These are phyloP conservation scores for Athrips mouffetella DNA, from an alignment of 2,888 invertebrate genomes.

Conservation along the genomic window DNA sequence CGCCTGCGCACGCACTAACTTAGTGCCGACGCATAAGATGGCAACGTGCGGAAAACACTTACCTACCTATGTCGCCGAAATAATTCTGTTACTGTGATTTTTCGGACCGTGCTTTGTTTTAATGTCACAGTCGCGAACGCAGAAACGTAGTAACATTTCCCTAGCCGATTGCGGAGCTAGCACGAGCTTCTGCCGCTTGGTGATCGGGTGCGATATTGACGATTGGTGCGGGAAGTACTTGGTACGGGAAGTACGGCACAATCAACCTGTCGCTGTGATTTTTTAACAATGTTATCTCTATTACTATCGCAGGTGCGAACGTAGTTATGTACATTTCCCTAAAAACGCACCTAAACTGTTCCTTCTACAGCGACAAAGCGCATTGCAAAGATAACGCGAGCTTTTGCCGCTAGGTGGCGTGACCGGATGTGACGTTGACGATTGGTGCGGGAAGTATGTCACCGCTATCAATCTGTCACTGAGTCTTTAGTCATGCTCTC, in stretches of 20 bases:
- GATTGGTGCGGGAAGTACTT: slow-evolving; percentile 35
- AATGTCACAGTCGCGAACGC: no score
- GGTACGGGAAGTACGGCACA: no score
- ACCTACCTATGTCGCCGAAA: no score
- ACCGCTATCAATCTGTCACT: slow-evolving; percentile 88
- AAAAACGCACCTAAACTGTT: no score
- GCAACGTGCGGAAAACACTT: no score
- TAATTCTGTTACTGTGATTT: no score
- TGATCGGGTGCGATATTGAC: slow-evolving; percentile 33
- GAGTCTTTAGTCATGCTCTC: slow-evolving; percentile 39
- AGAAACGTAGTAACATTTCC: no score
- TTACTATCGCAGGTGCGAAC: no score
- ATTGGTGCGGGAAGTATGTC: slow-evolving; percentile 49
- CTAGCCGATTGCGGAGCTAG: slow-evolving; percentile 60
- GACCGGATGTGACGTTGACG: slow-evolving; percentile 28
- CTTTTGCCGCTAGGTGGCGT: slow-evolving; percentile 63
- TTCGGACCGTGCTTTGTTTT: no score
- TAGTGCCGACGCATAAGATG: no score
- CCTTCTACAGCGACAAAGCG: slow-evolving; percentile 49
- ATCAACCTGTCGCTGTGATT: slow-evolving; percentile 90
- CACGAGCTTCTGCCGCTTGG: slow-evolving; percentile 63
- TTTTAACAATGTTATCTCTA: no score
- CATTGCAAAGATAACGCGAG: slow-evolving; percentile 62
- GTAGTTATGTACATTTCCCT: slow-evolving; percentile 9
- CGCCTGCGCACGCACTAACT: no score